Conservation (phyloP, 2,113 vertebrate species). For the Lampris incognitus region DNA sequence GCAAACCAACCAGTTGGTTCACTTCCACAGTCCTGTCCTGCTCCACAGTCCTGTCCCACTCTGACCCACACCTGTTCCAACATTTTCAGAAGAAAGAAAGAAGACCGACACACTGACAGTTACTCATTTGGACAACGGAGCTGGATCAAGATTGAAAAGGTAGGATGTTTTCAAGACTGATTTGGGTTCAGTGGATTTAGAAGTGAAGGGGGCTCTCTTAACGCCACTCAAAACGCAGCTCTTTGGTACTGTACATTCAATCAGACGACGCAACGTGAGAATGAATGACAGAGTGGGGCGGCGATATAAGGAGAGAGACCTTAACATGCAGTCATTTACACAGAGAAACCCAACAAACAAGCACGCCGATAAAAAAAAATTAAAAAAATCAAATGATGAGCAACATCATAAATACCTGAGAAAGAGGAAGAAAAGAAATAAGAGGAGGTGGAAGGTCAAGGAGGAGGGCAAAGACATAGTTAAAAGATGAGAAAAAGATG, state of each 20-base stretch:
- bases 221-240: slow-evolving; percentile 29
- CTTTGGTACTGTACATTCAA: slow-evolving; percentile 67
- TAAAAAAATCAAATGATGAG: background rate
- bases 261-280: slow-evolving; percentile 21
- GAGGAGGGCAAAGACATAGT: slow-evolving; percentile 19
- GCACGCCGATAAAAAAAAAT: no score
- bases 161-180: background rate
- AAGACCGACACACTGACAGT: background rate
- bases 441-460: slow-evolving; percentile 26
- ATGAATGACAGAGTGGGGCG: background rate
- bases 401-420: slow-evolving; percentile 66
- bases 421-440: slow-evolving; percentile 40
- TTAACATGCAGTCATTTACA: background rate
- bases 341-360: slow-evolving; percentile 8
- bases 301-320: slow-evolving; percentile 15
- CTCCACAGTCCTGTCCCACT: no score
- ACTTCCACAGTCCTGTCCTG: background rate
- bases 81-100: slow-evolving; percentile 7
- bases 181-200: background rate
- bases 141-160: background rate
- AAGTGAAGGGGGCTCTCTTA: background rate
- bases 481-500: slow-evolving; percentile 44
- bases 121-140: background rate
- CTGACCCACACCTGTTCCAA: background rate
- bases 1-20: background rate